Base-by-base conservation (phyloP, 2,797 vertebrate genomes). In the Sebastolobus altivelis region DNA sequence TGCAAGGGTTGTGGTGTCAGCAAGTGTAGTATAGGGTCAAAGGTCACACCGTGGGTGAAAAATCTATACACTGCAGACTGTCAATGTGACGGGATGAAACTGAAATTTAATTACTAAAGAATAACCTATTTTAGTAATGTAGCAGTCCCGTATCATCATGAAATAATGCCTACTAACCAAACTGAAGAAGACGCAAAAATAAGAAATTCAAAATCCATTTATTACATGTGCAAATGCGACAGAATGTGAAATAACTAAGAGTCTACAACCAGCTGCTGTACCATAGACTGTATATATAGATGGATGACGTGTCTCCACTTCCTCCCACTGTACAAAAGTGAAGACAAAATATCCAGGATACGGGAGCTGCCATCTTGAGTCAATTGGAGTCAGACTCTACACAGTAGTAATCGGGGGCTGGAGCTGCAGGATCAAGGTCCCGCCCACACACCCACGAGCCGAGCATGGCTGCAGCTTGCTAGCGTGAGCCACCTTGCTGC, bases 21-120 rank as follows among this genome's bases (percentile, higher is more conserved):
- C 29, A 4, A 25, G 35, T 61, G 62, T 54, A 38, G n/a, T 31
- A 14, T 18, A 31, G 54, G 82, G 84, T 89, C 83, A 92, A 80
- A 92, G 84, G 76, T 90, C 85, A 79, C 1, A 2, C 13, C 9
- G 33, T 12, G 3, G 38, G 5, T 69, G 31, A 62, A 77, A 58
- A 69, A 80, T 72, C 49, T 5, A n/a, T 69, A 63, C 3, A 56
- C 2, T 61, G 29, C 27, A 46, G 33, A 18, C 31, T 58, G 4
- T 58, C 67, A 31, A 46, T 31, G 65, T 62, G 20, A 13, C 62
- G 18, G 38, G 38, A n/a, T 56, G 43, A 31, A 52, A n/a, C n/a
- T 73, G 10, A 49, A 69, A 73, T 72, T 1, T 4, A 52, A 52
- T 52, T 52, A n/a, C 49, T 9, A 52, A 52, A 58, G 13, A 52